Conservation (phyloP, 2,113 vertebrate species). For the Rattus rattus region DNA sequence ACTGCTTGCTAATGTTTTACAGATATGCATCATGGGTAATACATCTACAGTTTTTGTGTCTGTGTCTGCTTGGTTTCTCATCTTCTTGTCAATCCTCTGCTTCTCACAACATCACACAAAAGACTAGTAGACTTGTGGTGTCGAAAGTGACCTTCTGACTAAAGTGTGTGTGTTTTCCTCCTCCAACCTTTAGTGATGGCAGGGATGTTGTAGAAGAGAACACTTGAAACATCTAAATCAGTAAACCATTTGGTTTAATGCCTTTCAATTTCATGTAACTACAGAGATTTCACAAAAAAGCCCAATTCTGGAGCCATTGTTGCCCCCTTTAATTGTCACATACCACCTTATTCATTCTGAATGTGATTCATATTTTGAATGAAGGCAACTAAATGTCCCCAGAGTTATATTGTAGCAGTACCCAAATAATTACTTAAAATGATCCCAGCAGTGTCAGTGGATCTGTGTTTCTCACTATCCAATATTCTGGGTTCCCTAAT, state of each 20-base stretch:
- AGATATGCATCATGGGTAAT: not conserved
- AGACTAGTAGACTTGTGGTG: not conserved
- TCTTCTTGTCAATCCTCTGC: not conserved
- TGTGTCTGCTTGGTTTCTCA: not conserved
- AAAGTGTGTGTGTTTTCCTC: not conserved
- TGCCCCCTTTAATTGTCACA: not conserved
- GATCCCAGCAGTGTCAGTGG: too few species aligned
- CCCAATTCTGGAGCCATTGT: not conserved
- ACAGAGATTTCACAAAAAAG: not conserved
- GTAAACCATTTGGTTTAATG: not conserved
- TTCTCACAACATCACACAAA: not conserved
- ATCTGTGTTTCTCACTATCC: too few species aligned
- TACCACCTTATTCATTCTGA: not conserved
- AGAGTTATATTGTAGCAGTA: too few species aligned
- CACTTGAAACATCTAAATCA: not conserved
- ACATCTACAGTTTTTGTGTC: not conserved
- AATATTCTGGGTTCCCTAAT: too few species aligned
- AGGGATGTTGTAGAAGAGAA: not conserved
- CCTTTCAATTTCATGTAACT: not conserved
- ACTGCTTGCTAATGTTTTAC: not conserved
- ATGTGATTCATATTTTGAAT: not conserved
- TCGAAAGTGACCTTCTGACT: not conserved
- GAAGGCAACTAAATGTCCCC: not conserved
- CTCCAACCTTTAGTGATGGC: not conserved
- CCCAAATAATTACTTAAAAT: too few species aligned